phyloP scores from a whole-genome alignment of 2,797 vertebrate species.

The Anguilla anguilla region DNA sequence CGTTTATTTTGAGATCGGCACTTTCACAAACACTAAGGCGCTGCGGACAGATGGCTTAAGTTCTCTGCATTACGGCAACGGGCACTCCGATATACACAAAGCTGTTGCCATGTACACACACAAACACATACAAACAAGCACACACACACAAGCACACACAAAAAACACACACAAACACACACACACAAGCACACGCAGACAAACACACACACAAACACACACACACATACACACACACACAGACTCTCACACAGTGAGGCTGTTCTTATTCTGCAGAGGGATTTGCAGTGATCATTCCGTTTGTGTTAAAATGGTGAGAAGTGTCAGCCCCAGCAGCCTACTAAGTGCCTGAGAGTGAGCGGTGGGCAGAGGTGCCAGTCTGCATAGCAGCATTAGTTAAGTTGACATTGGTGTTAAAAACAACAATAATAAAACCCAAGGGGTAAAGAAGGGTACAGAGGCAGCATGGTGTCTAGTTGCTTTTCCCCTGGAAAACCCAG shows the following conservation, averaged over 20 bases:
- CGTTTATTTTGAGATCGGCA: slow-evolving; percentile 39
- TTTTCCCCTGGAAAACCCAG: background rate
- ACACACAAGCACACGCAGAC: background rate
- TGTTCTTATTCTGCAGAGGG: background rate
- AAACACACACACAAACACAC: too few species aligned
- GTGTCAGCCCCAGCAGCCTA: background rate
- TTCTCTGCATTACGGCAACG: background rate
- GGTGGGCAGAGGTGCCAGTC: background rate
- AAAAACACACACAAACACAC: too few species aligned
- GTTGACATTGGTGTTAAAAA: background rate
- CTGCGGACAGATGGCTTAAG: slow-evolving; percentile 7
- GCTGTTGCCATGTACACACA: background rate
- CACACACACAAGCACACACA: background rate
- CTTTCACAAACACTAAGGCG: slow-evolving; percentile 11
- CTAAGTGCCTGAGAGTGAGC: background rate
- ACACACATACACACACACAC: background rate
- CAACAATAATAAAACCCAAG: background rate
- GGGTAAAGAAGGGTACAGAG: background rate
- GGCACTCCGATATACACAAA: background rate
- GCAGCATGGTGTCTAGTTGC: background rate
- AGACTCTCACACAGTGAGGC: background rate
- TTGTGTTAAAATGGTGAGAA: background rate
- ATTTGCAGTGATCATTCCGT: background rate
- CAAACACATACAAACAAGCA: background rate
- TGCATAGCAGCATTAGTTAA: background rate